Conservation (phyloP, 2,888 invertebrate genomes). For the Pheosia tremula region DNA sequence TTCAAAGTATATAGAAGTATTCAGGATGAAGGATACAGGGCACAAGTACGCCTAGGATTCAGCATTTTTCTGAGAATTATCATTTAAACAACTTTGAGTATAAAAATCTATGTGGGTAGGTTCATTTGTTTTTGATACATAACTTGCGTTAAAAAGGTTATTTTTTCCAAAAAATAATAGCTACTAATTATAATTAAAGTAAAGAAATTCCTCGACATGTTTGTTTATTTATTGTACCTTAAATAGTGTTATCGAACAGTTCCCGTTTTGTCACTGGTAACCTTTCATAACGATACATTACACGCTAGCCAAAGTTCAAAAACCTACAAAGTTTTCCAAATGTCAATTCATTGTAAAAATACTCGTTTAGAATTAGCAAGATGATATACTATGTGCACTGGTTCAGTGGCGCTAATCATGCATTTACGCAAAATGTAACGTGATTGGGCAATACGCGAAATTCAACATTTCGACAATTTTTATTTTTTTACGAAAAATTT, state of each 20-base stretch:
- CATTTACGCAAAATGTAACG: constrained; percentile 18
- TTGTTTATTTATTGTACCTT: too few relatives aligned
- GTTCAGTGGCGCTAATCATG: constrained; percentile 21
- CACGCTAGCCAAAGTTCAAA: constrained; percentile 31
- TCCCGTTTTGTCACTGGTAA: constrained; percentile 11
- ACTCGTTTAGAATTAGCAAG: constrained; percentile 12
- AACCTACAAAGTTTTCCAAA: constrained; percentile 29
- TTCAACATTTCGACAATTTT: too few relatives aligned
- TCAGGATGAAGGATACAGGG: not conserved
- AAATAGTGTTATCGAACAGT: not conserved
- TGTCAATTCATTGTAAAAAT: constrained; percentile 25
- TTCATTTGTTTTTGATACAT: too few relatives aligned
- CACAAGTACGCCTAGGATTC: too few relatives aligned
- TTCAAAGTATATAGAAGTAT: not conserved
- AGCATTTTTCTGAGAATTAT: too few relatives aligned
- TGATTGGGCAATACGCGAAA: constrained; percentile 13
- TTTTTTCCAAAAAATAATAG: too few relatives aligned
- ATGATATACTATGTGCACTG: constrained; percentile 17
- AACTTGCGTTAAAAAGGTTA: too few relatives aligned
- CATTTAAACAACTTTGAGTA: too few relatives aligned
- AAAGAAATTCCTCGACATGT: too few relatives aligned
- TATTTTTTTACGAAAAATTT: too few relatives aligned
- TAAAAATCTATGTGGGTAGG: too few relatives aligned
- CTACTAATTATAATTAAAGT: too few relatives aligned
- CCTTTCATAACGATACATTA: constrained; percentile 19